phyloP scores from a whole-genome alignment of 2,888 invertebrate genomes.

The Idaea biselata region DNA sequence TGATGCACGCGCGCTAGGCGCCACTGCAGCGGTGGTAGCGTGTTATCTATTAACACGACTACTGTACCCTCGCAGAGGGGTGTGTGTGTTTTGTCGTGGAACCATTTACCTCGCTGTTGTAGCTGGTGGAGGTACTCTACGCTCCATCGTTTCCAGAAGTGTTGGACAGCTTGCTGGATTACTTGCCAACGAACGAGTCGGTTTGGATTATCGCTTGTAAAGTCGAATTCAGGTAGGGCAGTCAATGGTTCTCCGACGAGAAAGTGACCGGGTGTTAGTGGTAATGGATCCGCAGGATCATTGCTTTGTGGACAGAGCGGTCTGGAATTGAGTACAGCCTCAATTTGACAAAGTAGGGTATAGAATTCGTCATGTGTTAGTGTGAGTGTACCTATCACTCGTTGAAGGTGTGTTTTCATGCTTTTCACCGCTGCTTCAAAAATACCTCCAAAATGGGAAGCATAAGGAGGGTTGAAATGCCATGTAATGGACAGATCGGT shows the following conservation, averaged over 20 bases:
- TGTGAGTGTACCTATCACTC: slow-evolving; percentile 21
- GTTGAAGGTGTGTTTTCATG: slow-evolving; percentile 13
- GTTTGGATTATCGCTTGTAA: slow-evolving; percentile 2
- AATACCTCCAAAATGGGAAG: slow-evolving; percentile 22
- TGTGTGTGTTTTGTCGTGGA: background rate
- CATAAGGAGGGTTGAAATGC: slow-evolving; percentile 10
- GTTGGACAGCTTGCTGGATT: slow-evolving; percentile 28
- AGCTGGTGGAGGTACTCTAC: slow-evolving; percentile 29
- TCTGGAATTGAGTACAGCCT: too few species aligned
- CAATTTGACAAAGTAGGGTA: too few species aligned
- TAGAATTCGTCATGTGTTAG: slow-evolving; percentile 16
- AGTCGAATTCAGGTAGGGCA: slow-evolving; percentile 14
- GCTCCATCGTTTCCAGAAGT: slow-evolving; percentile 31
- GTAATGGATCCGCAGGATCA: slow-evolving; percentile 18
- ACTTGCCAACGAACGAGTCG: slow-evolving; percentile 21
- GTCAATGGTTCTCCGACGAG: slow-evolving; percentile 16
- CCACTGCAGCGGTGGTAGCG: slow-evolving; percentile 18
- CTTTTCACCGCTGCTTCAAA: slow-evolving; percentile 21
- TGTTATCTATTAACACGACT: slow-evolving; percentile 21
- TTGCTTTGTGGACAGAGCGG: slow-evolving; percentile 15
- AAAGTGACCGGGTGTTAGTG: slow-evolving; percentile 20
- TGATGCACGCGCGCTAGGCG: slow-evolving; percentile 17
- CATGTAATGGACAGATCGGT: background rate
- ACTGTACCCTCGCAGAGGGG: slow-evolving; percentile 12
- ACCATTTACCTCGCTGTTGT: slow-evolving; percentile 27